These are phyloP conservation scores for Drosophila nr. perissopoda DNA, from an alignment of 2,888 invertebrate genomes.

Conservation along the genomic window DNA sequence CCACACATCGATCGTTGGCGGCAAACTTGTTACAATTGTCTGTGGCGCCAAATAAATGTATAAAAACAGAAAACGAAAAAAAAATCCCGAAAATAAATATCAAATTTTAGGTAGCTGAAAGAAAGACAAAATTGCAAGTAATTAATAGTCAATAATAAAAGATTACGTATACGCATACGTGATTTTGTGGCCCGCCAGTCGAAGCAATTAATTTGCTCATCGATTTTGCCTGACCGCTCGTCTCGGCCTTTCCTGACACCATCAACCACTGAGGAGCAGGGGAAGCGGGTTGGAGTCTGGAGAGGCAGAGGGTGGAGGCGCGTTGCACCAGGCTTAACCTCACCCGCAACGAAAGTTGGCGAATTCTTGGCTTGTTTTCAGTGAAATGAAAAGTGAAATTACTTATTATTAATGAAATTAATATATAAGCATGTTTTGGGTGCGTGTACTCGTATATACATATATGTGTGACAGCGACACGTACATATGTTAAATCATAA, in stretches of 20 bases:
- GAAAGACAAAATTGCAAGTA: constrained; percentile 59
- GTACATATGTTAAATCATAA: constrained; percentile 78
- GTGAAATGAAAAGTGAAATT: constrained; percentile 79
- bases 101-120: constrained; percentile 17
- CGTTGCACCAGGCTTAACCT: constrained; percentile 25
- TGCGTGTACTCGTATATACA: constrained; percentile 43
- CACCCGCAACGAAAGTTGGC: constrained; percentile 77
- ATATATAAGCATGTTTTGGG: constrained; percentile 69
- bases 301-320: constrained; percentile 11
- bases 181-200: constrained; percentile 36
- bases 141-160: constrained; percentile 73
- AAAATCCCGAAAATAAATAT: not conserved
- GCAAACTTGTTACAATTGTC: constrained; percentile 61
- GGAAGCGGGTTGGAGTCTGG: not conserved
- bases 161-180: constrained; percentile 75
- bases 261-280: not conserved
- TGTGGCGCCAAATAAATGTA: constrained; percentile 38
- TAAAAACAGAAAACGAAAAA: not conserved
- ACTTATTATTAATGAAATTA: constrained; percentile 80
- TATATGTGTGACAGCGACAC: constrained; percentile 68
- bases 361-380: constrained; percentile 67
- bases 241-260: constrained; percentile 35
- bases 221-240: constrained; percentile 50
- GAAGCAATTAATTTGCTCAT: constrained; percentile 72
- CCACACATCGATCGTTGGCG: constrained; percentile 60